Base-by-base conservation (phyloP, 1,140 invertebrate genomes). In the Sitodiplosis mosellana region DNA sequence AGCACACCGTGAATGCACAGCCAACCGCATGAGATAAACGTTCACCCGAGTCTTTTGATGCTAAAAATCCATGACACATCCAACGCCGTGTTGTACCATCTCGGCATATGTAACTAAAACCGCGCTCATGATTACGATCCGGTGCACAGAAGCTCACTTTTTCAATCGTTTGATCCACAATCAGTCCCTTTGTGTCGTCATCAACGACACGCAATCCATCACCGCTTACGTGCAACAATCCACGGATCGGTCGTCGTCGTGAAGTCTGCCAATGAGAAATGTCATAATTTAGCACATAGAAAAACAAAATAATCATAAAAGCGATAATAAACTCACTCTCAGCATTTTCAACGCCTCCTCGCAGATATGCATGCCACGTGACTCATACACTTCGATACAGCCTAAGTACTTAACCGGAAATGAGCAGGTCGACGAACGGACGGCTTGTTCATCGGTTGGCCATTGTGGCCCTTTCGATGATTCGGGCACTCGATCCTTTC, bases 131-230 rank as follows among this genome's bases (percentile, higher is more conserved):
- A 65, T 97, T 96, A 49, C 94, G 76, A 69, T 99, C 96, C 0
- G 96, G 96, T 8, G 96, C 93, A 70, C 96, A 99, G 67, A 99
- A 99, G 2, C 94, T 99, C 1, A 99, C 96, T 67, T 99, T 99
- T 61, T 99, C 96, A 51, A 99, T 99, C 3, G 95, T 99, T 68
- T 99, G 96, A 71, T 99, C 96, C 14, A 99, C 92, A 52, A 99
- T 92, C 43, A 99, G 73, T 21, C 93, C 94, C 70, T 97, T 98
- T 10, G 92, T 97, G 59, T 97, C 93, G 58, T 98, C 93, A 66
- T 99, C 96, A 0, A 99, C 95, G 1, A 99, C 94, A 8, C 95
- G 72, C 19, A 99, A 68, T 8, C 94, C 92, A 69, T 99, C 95
- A 1, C 94, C 95, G 47, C 92, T 95, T 2, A 99, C 89, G 63